Base-by-base conservation (phyloP, 2,113 vertebrate genomes). In the Rallus limicola region DNA sequence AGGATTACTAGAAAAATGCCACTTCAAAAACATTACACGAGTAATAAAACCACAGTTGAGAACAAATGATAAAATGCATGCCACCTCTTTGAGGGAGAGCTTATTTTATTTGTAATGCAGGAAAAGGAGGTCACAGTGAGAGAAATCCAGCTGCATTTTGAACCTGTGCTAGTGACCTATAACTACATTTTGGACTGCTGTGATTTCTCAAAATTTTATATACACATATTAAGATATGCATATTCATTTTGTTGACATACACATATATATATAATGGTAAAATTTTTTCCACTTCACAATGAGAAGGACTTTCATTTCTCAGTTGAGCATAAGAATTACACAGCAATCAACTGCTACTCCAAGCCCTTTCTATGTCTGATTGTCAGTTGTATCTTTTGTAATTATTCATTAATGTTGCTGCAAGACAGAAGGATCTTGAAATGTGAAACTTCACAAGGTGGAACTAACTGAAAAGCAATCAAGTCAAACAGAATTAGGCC, bases 1-100 rank as follows among this genome's bases (percentile, higher is more conserved):
- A 89, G 15, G 23, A 81, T 48, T 88, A 58, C 64, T 69, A 86
- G 69, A 84, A 86, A 96, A 96, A 90, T 58, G 55, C 23, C 55
- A 29, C 50, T 97, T 90, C 33, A 82, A 71, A 86, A 76, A 60
- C 5, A 65, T 76, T 74, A 36, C 23, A 59, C 31, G 12, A 3
- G 3, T 85, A 70, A 82, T 90, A 91, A 90, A 90, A 89, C 60
- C 58, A 36, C 11, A 75, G 5, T 40, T 78, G 60, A 82, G 29
- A 52, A 82, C 16, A 85, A 93, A 69, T 40, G 7, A 81, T 34
- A 62, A 95, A 95, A 93, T 62, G 9, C 29, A 29, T 72, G 21
- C 13, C 69, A 8, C 31, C 34, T 63, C 26, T 79, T 58, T 55
- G 34, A 78, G 4, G 33, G 16, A 88, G 13, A 92, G 18, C 20